phyloP scores from a whole-genome alignment of 2,797 vertebrate genomes.

The Pangasius sanitwongsei region DNA sequence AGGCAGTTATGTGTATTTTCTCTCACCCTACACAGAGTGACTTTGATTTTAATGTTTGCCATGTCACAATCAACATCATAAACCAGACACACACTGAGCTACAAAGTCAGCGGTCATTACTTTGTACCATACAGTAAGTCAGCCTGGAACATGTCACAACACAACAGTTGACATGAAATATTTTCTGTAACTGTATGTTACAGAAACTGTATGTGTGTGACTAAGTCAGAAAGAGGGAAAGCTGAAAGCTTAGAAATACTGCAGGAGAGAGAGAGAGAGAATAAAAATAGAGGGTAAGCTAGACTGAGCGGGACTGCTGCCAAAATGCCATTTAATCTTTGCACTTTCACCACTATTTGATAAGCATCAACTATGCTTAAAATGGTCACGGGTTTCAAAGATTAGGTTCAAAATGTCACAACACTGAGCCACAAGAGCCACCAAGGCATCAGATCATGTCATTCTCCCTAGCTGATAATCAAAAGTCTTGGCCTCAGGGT shows the following conservation, averaged over 20 bases:
- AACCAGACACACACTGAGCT: background rate
- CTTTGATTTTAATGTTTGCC: background rate
- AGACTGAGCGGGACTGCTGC: background rate
- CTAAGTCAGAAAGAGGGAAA: conserved; percentile 12
- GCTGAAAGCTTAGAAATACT: background rate
- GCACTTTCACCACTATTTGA: conserved; percentile 31
- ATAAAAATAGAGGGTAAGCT: background rate
- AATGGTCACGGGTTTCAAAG: conserved; percentile 38
- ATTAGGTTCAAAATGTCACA: conserved; percentile 48
- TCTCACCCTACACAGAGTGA: background rate
- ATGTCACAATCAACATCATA: background rate
- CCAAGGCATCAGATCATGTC: conserved; percentile 32
- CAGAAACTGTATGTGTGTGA: background rate
- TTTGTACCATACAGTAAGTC: background rate
- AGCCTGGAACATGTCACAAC: background rate
- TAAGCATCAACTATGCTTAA: conserved; percentile 40
- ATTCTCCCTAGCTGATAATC: conserved; percentile 36
- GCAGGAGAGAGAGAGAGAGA: background rate
- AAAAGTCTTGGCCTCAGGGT: conserved; percentile 35
- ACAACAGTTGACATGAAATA: background rate
- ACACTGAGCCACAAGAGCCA: conserved; percentile 12
- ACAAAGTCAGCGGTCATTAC: background rate
- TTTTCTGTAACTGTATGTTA: background rate
- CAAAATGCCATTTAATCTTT: conserved; percentile 42
- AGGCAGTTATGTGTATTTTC: background rate